Percentiles rank a stretch among this genome's conserved stretches.
Evolutionary conservation across 2,113 vertebrate genomes (phyloP).

Genomic region (Tychaedon coryphoeus): DNA sequence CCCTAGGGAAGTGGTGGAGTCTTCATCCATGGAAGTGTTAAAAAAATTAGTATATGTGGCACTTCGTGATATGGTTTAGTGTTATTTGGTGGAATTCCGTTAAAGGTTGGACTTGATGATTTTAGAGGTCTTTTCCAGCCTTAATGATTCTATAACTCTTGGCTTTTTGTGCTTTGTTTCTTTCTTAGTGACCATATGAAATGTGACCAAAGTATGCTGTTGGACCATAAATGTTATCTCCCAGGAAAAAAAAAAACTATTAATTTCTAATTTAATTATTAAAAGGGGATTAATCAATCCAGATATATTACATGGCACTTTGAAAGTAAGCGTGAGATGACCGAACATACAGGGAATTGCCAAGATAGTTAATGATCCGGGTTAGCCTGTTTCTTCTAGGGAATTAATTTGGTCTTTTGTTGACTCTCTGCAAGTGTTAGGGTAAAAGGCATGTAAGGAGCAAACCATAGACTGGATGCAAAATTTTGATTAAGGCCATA

Average conservation of each 20-base stretch:
- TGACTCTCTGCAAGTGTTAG: background rate
- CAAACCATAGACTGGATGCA: background rate
- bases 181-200: background rate
- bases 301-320: background rate
- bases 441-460: background rate
- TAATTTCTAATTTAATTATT: background rate
- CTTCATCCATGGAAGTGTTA: background rate
- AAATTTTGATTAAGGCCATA: background rate
- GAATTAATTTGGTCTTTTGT: background rate
- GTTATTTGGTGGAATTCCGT: background rate
- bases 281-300: background rate
- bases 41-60: background rate
- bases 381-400: background rate
- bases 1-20: background rate
- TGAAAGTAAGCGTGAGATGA: background rate
- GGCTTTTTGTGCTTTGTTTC: background rate
- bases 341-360: background rate
- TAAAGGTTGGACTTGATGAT: background rate
- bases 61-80: fast-evolving
- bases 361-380: background rate
- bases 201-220: background rate
- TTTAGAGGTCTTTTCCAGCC: background rate
- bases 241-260: background rate
- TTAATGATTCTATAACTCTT: background rate
- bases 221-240: background rate